Percentiles rank a stretch among this genome's conserved stretches.
Conservation (phyloP, 1,140 invertebrate species). For the Aphelinus certus region DNA sequence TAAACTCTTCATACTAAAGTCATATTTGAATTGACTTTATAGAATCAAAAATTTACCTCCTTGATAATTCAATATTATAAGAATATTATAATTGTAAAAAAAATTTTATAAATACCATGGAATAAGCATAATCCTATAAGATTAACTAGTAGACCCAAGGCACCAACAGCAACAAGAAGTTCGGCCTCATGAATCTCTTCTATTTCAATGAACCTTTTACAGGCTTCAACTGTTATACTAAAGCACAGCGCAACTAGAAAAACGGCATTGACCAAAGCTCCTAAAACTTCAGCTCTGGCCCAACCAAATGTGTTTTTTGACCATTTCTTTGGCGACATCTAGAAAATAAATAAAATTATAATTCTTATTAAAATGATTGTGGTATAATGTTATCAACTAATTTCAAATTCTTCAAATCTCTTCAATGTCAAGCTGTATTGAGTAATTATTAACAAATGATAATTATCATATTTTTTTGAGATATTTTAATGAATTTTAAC, state of each 20-base stretch:
- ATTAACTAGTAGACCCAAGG: constrained; percentile 83
- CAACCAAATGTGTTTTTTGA: constrained; percentile 95
- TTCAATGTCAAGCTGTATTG: no score
- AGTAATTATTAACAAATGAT: no score
- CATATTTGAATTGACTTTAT: no score
- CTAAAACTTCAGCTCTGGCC: constrained; percentile 92
- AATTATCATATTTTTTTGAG: no score
- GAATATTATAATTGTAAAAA: no score
- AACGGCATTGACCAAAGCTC: constrained; percentile 91
- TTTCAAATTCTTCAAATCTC: no score
- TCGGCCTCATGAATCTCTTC: constrained; percentile 84
- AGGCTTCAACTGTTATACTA: constrained; percentile 89
- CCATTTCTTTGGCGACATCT: constrained; percentile 96
- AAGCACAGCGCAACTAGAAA: constrained; percentile 94
- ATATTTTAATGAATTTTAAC: no score
- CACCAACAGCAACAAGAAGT: constrained; percentile 81
- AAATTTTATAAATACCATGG: constrained; percentile 71
- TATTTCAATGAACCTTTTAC: constrained; percentile 87
- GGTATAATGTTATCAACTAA: no score
- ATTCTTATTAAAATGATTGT: no score
- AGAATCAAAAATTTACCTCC: no score
- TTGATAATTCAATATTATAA: no score
- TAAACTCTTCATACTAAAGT: neutral
- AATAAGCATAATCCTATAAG: constrained; percentile 84
- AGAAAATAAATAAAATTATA: constrained; percentile 44